A percentile compares a stretch with the other conserved stretches of the same genome.
Evolutionary conservation across 2,797 vertebrate species (phyloP).

Genomic region (Onychomys torridus): DNA sequence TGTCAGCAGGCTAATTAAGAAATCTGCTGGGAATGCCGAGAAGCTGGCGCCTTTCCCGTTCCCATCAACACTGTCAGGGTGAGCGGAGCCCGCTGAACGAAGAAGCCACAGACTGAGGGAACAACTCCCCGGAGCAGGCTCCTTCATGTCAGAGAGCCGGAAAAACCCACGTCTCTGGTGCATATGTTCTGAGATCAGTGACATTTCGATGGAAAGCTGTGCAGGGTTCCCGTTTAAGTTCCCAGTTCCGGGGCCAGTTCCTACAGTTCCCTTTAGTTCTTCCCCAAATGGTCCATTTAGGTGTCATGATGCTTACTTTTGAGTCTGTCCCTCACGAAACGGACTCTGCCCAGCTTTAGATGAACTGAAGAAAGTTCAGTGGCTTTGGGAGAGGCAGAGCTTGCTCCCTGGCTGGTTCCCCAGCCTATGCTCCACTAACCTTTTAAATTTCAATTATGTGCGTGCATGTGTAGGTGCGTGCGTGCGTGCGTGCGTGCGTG

Average conservation of each 20-base stretch:
- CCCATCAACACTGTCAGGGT: neutral
- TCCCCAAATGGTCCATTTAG: neutral
- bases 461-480: neutral
- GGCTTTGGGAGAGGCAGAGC: neutral
- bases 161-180: neutral
- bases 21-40: neutral
- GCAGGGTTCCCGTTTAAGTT: neutral
- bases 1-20: constrained; percentile 49
- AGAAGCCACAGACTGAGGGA: constrained; percentile 6
- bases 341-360: neutral
- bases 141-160: constrained; percentile 8
- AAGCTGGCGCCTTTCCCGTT: constrained; percentile 20
- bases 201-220: neutral
- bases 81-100: neutral
- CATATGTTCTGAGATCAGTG: neutral
- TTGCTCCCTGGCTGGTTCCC: neutral
- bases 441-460: neutral
- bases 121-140: neutral
- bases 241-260: neutral
- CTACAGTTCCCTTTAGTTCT: neutral
- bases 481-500: neutral
- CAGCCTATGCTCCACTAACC: neutral
- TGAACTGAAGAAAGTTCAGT: neutral
- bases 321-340: neutral
- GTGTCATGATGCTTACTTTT: neutral